These are phyloP conservation scores for Calyptomena viridis DNA, from an alignment of 2,113 vertebrate species.

Conservation along the genomic window DNA sequence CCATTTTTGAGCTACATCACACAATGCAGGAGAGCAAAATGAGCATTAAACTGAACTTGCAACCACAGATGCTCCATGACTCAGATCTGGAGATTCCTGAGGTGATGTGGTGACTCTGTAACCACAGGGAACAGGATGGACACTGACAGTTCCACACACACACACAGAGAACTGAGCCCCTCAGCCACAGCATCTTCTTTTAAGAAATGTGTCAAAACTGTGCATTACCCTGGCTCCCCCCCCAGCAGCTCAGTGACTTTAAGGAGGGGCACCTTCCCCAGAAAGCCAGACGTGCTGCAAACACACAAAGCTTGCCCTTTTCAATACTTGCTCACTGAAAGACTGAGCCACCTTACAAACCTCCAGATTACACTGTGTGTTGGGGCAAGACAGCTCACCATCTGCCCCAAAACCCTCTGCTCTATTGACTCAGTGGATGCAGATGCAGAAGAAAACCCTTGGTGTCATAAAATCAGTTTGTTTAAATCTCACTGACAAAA, in stretches of 20 bases:
- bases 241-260: accelerated
- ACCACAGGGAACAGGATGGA: background rate
- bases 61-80: accelerated
- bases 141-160: background rate
- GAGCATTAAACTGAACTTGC: background rate
- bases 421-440: background rate
- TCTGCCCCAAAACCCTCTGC: background rate
- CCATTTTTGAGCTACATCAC: background rate
- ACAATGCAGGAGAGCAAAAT: background rate
- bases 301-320: background rate
- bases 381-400: background rate
- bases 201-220: background rate
- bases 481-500: background rate
- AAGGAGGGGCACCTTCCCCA: background rate
- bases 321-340: background rate
- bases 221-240: background rate
- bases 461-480: background rate
- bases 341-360: background rate
- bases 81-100: background rate
- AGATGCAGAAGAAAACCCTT: background rate
- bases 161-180: background rate
- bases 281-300: background rate
- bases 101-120: background rate
- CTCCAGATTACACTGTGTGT: accelerated
- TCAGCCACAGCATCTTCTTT: background rate